phyloP scores from a whole-genome alignment of 1,140 invertebrate genomes.

The Vanessa tameamea region DNA sequence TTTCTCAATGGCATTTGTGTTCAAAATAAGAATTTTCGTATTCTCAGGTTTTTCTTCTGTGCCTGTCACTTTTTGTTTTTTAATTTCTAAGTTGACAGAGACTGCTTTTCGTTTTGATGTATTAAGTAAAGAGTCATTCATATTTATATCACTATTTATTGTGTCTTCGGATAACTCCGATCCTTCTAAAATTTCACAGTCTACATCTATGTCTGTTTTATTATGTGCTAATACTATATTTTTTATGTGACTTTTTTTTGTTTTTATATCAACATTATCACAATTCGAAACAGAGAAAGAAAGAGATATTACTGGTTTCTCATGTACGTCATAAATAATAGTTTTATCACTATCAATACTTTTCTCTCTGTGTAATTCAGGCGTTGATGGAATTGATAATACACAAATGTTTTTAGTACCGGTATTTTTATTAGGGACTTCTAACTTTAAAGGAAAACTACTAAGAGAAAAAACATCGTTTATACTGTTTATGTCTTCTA shows the following conservation, averaged over 20 bases:
- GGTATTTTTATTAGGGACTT: slow-evolving; percentile 1
- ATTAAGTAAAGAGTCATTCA: slow-evolving; percentile 27
- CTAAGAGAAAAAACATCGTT: neutral
- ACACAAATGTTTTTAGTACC: slow-evolving; percentile 25
- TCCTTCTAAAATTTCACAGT: slow-evolving; percentile 54
- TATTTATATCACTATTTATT: slow-evolving; percentile 40
- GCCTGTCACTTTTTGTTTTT: slow-evolving; percentile 62
- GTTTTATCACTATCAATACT: slow-evolving; percentile 30
- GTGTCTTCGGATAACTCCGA: slow-evolving; percentile 43
- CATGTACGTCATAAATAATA: slow-evolving; percentile 38
- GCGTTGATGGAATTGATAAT: slow-evolving; percentile 39
- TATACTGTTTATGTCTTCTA: slow-evolving; percentile 45
- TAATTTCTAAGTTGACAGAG: slow-evolving; percentile 69
- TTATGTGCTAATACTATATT: slow-evolving; percentile 46
- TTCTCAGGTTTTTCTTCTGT: slow-evolving; percentile 48
- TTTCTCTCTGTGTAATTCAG: slow-evolving; percentile 29
- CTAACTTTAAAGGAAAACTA: slow-evolving; percentile 12
- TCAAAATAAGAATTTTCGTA: slow-evolving; percentile 74
- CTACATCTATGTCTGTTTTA: slow-evolving; percentile 47
- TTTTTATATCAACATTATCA: slow-evolving; percentile 50
- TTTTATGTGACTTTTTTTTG: slow-evolving; percentile 55
- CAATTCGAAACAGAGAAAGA: slow-evolving; percentile 55
- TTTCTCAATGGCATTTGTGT: slow-evolving; percentile 70
- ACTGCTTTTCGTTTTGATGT: slow-evolving; percentile 50
- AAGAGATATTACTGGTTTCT: slow-evolving; percentile 46